Evolutionary conservation across 2,797 vertebrate species (phyloP), one percentile per base, ranked within the genome.

Genomic region (Coluber constrictor): DNA sequence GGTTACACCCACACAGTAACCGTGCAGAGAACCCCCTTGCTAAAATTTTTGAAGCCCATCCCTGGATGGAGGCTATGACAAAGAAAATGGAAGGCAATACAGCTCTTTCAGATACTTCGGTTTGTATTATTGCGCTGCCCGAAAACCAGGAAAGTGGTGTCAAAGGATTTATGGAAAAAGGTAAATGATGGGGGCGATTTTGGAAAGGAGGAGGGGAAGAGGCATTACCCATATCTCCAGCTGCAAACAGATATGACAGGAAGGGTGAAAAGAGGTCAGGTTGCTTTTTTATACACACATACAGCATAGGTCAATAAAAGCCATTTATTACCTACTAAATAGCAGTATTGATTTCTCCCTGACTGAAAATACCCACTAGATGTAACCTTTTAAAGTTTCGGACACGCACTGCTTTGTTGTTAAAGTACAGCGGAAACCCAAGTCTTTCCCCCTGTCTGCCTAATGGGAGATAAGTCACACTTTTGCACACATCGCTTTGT

Each of bases 271-370:
- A 86, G 20, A 18, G 55, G 87, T 87, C 18, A 88, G 89, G 6
- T 9, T 74, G 11, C 7, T 93, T n/a, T 89, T 92, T 92, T 5
- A 54, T 86, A 3, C 32, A 92, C 32, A 93, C 83, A 3, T 37
- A 90, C 32, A 93, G 88, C 87, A 93, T 13, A 83, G 6, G 89
- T 90, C 95, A 91, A 93, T 86, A 93, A 29, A 55, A 87, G 86
- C 94, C n/a, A 86, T 92, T 93, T 95, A 74, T 95, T 94, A 94
- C 47, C 87, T 88, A 92, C 94, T 95, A 94, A 96, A 93, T 93
- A 29, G 79, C 63, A 83, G 56, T 87, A 56, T 94, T 89, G 92
- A 94, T 94, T 94, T 70, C 90, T 95, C 6, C 94, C 57, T 74
- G 70, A 32, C 90, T 93, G 47, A 92, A 95, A 93, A 66, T 29